phyloP scores from a whole-genome alignment of 1,140 invertebrate species.

The Pseudomyrmex sp. region DNA sequence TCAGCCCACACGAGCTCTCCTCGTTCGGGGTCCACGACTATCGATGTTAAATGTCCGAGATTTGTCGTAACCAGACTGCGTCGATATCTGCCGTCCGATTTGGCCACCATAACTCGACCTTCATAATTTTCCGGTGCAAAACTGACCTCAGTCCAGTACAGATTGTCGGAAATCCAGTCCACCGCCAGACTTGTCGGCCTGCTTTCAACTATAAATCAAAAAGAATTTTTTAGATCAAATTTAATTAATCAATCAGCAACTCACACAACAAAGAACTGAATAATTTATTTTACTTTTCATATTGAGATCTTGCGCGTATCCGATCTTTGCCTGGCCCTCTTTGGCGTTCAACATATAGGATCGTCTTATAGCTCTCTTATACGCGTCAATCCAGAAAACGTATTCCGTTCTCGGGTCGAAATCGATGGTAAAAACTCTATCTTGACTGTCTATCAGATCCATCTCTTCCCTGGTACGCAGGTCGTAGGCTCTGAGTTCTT shows the following conservation, averaged over 20 bases:
- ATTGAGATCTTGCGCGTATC: slow-evolving; percentile 95
- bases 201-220: slow-evolving; percentile 85
- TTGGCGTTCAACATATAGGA: slow-evolving; percentile 94
- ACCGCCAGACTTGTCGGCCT: slow-evolving; percentile 94
- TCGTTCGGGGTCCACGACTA: slow-evolving; percentile 94
- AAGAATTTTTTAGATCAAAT: no score
- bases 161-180: slow-evolving; percentile 96
- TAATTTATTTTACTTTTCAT: slow-evolving; percentile 86
- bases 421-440: slow-evolving; percentile 95
- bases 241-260: no score
- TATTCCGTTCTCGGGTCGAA: slow-evolving; percentile 93
- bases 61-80: slow-evolving; percentile 90
- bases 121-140: slow-evolving; percentile 90
- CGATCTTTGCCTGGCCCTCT: slow-evolving; percentile 91
- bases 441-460: slow-evolving; percentile 92
- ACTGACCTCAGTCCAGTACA: slow-evolving; percentile 95
- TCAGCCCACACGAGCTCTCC: slow-evolving; percentile 97
- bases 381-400: slow-evolving; percentile 97
- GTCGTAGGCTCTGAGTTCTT: slow-evolving; percentile 93
- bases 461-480: slow-evolving; percentile 89
- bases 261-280: background rate
- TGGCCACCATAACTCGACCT: slow-evolving; percentile 94
- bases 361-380: slow-evolving; percentile 95
- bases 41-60: slow-evolving; percentile 93
- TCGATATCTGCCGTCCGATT: slow-evolving; percentile 95